Base-by-base conservation (phyloP, 2,888 invertebrate species). In the Saturnia pavonia region DNA sequence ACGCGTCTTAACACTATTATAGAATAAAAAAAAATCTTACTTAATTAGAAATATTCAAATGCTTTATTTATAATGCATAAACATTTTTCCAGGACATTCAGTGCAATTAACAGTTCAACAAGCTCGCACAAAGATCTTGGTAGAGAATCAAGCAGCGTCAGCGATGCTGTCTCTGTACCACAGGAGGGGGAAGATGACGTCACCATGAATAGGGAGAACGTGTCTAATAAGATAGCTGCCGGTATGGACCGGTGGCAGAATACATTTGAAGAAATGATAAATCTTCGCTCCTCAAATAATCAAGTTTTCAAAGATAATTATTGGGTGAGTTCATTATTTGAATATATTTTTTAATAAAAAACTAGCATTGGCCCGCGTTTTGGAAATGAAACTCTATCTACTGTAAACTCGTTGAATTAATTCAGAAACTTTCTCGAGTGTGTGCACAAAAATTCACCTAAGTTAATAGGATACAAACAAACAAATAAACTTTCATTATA, bases 301-400 rank as follows among this genome's bases (percentile, higher is more conserved):
- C 94, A 95, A 70, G 91, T 94, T 71, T 95, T 95, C 81, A 95
- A 95, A 80, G 95, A 95, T 80, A 95, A 95, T 76, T 95, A 94
- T 81, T 95, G 95, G 95, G 95, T 95, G 76, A 94, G 94, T 81
- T 11, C 9, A 57, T 57, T 25, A 57, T 57, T 57, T 2, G 9
- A 1, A 22, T 57, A 25, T n/a, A n/a, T n/a, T n/a, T n/a, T n/a
- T n/a, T n/a, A n/a, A n/a, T n/a, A n/a, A n/a, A n/a, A n/a, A n/a
- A n/a, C n/a, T n/a, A n/a, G n/a, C n/a, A n/a, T n/a, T n/a, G n/a
- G n/a, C n/a, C n/a, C n/a, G n/a, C n/a, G n/a, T n/a, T n/a, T n/a
- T n/a, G n/a, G n/a, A n/a, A n/a, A n/a, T n/a, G n/a, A n/a, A n/a
- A n/a, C n/a, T n/a, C n/a, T n/a, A n/a, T n/a, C n/a, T n/a, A n/a